Evolutionary conservation across 2,113 vertebrate genomes (phyloP).

Genomic region (Ptyas mucosa): DNA sequence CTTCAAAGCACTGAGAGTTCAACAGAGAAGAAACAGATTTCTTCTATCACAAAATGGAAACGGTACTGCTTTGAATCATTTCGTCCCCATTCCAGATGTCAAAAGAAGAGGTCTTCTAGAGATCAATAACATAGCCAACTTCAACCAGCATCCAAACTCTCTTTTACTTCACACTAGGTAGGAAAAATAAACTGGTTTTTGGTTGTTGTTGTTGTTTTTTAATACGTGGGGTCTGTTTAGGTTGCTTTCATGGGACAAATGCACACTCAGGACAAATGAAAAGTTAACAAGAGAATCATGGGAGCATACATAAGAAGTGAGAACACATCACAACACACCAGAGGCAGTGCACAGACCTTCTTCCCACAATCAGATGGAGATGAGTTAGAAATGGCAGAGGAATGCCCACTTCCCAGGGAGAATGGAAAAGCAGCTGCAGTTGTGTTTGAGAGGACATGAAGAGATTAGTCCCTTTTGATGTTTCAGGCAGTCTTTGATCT

Average conservation of each 20-base stretch:
- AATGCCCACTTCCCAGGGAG: slow-evolving; percentile 41
- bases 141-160: slow-evolving; percentile 25
- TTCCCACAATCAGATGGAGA: slow-evolving; percentile 53
- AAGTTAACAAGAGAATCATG: slow-evolving; percentile 41
- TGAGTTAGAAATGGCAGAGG: slow-evolving; percentile 51
- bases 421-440: slow-evolving; percentile 55
- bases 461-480: slow-evolving; percentile 62
- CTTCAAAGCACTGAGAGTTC: background rate
- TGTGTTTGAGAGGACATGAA: slow-evolving; percentile 18
- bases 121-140: background rate
- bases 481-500: slow-evolving; percentile 49
- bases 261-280: slow-evolving; percentile 48
- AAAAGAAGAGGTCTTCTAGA: background rate
- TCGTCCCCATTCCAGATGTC: slow-evolving; percentile 21
- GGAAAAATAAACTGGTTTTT: background rate
- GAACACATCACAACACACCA: slow-evolving; percentile 47
- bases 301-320: slow-evolving; percentile 28
- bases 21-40: background rate
- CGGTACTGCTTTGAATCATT: background rate
- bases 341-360: slow-evolving; percentile 37
- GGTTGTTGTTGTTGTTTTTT: fast-evolving
- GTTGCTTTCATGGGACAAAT: slow-evolving; percentile 36
- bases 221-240: background rate
- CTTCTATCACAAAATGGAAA: background rate
- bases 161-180: slow-evolving; percentile 38